phyloP scores from a whole-genome alignment of 2,797 vertebrate species.

The Rhinella marina region DNA sequence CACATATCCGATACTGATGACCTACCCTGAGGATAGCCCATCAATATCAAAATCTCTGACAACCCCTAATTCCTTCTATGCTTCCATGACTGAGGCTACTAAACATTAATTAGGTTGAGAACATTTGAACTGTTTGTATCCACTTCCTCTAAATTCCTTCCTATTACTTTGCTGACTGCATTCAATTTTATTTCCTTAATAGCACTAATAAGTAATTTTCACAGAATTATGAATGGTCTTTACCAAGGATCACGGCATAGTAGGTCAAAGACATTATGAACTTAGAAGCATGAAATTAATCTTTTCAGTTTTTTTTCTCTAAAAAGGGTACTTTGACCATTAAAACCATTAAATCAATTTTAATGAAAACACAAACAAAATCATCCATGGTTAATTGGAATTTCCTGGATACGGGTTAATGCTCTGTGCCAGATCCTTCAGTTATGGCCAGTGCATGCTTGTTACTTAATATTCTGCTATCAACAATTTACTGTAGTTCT shows the following conservation, averaged over 20 bases:
- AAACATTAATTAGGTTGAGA: no score
- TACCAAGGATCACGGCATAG: background rate
- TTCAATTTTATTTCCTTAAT: slow-evolving; percentile 1
- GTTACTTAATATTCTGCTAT: slow-evolving; percentile 11
- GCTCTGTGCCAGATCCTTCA: background rate
- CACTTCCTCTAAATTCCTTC: no score
- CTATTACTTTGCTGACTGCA: background rate
- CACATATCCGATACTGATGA: no score
- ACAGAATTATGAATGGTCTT: slow-evolving; percentile 23
- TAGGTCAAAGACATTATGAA: background rate
- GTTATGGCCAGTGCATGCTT: background rate
- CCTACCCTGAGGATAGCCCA: no score
- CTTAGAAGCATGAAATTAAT: slow-evolving; percentile 16
- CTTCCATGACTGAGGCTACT: no score
- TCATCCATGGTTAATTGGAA: slow-evolving; percentile 26
- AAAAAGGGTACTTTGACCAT: slow-evolving; percentile 8
- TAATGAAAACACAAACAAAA: slow-evolving; percentile 14
- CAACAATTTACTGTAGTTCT: no score
- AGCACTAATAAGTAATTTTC: slow-evolving; percentile 4
- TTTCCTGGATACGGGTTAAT: background rate
- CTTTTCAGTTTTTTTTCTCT: background rate
- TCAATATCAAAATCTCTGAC: no score
- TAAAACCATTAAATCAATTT: slow-evolving; percentile 29
- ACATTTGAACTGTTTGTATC: background rate
- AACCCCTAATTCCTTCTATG: no score